phyloP scores from a whole-genome alignment of 2,888 invertebrate species.

The Lingula anatina region DNA sequence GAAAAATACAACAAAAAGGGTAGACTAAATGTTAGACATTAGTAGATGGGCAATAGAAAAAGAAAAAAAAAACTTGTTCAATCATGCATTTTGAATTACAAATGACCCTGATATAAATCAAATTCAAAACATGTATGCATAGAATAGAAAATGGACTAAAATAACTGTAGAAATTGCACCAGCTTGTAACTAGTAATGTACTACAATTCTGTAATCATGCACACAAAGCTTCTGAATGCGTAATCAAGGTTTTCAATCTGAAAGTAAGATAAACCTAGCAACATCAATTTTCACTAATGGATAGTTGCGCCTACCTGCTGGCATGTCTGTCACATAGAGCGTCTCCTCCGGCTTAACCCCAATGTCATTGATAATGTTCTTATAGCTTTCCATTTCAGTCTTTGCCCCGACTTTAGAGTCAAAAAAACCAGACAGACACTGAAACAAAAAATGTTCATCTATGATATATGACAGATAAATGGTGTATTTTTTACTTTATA shows the following conservation, averaged over 20 bases:
- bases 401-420: slow-evolving; percentile 83
- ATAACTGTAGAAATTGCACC: too few species aligned
- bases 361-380: slow-evolving; percentile 68
- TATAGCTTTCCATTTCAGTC: slow-evolving; percentile 72
- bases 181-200: too few species aligned
- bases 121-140: too few species aligned
- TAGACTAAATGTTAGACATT: too few species aligned
- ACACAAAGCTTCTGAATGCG: neutral
- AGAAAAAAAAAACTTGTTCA: too few species aligned
- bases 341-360: slow-evolving; percentile 64
- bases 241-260: neutral
- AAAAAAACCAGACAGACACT: slow-evolving; percentile 73
- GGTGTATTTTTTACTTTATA: too few species aligned
- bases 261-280: neutral
- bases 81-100: too few species aligned
- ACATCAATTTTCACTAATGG: neutral
- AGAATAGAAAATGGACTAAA: too few species aligned
- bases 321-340: slow-evolving; percentile 76
- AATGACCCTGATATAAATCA: too few species aligned
- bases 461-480: too few species aligned
- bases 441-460: slow-evolving; percentile 25
- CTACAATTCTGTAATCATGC: too few species aligned
- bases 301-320: slow-evolving; percentile 32
- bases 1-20: slow-evolving; percentile 33
- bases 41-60: too few species aligned